Conservation (phyloP, 2,888 invertebrate species). For the Apamea crenata region DNA sequence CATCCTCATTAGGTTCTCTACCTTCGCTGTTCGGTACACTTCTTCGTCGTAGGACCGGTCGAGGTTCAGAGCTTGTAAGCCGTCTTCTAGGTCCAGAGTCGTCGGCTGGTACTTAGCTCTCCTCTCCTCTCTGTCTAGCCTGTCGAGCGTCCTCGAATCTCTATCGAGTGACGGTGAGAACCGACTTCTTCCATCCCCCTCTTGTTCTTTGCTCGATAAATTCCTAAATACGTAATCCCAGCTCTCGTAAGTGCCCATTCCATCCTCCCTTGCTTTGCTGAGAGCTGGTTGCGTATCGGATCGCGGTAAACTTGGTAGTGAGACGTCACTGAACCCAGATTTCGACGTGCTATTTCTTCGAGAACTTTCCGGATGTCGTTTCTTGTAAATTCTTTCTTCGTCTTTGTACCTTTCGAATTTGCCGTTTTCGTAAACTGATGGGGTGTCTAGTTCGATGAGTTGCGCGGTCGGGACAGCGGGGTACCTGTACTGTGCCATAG, state of each 20-base stretch:
- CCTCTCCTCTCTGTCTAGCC: conserved; percentile 85
- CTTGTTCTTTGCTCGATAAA: conserved; percentile 93
- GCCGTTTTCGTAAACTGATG: conserved; percentile 84
- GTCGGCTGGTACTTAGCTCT: conserved; percentile 88
- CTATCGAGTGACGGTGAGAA: conserved; percentile 88
- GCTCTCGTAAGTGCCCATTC: conserved; percentile 92
- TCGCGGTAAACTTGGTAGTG: conserved; percentile 84
- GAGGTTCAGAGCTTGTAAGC: conserved; percentile 88
- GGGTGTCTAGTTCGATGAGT: conserved; percentile 92
- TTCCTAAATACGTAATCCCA: conserved; percentile 96
- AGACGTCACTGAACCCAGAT: conserved; percentile 84
- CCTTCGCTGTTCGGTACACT: conserved; percentile 86
- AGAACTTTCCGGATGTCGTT: conserved; percentile 76
- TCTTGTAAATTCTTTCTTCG: conserved; percentile 77
- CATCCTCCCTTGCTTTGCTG: conserved; percentile 91
- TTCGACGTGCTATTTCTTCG: conserved; percentile 84
- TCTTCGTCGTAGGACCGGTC: conserved; percentile 86
- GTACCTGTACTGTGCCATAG: conserved; percentile 82
- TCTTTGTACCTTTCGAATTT: conserved; percentile 80
- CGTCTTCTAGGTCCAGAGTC: conserved; percentile 90
- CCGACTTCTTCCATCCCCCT: conserved; percentile 92
- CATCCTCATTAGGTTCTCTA: conserved; percentile 87
- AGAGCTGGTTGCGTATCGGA: conserved; percentile 87
- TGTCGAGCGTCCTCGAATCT: conserved; percentile 86
- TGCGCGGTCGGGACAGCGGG: conserved; percentile 92